These are phyloP conservation scores for Heterodera carotae DNA, from an alignment of 1,140 invertebrate species.

Conservation along the genomic window DNA sequence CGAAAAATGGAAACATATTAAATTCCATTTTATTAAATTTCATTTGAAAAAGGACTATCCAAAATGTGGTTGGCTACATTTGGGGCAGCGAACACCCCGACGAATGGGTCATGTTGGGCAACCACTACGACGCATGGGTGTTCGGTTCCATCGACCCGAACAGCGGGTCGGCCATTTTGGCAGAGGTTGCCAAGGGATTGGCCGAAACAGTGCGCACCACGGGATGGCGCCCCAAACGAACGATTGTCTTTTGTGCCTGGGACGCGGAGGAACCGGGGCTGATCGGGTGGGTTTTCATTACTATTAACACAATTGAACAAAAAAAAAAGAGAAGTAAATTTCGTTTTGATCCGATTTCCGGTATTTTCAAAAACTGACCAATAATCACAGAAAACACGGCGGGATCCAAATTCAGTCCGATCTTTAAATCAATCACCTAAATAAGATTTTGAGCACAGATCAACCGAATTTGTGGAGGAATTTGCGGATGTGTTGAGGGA, in stretches of 20 bases:
- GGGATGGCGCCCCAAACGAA: conserved; percentile 67
- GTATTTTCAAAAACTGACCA: too few relatives aligned
- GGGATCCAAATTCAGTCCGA: too few relatives aligned
- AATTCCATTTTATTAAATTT: not conserved
- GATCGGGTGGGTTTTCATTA: not conserved
- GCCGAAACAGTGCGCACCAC: conserved; percentile 57
- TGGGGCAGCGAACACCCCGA: conserved; percentile 65
- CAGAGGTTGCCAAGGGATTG: conserved; percentile 69
- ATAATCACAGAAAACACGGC: too few relatives aligned
- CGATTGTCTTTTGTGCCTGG: conserved; percentile 69
- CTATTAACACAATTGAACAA: conserved; percentile 4
- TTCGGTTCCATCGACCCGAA: conserved; percentile 65
- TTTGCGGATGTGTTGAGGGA: conserved; percentile 51
- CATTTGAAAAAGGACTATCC: conserved; percentile 50
- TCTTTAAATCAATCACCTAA: too few relatives aligned
- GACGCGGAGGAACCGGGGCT: conserved; percentile 68
- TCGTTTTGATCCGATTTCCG: too few relatives aligned
- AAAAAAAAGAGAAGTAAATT: conserved; percentile 15
- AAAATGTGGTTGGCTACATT: conserved; percentile 63
- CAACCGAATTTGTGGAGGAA: conserved; percentile 61
- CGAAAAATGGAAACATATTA: not conserved
- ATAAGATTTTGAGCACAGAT: conserved; percentile 65
- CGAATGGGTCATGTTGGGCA: conserved; percentile 71
- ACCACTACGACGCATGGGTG: conserved; percentile 72
- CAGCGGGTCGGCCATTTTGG: conserved; percentile 68